Evolutionary conservation across 2,888 invertebrate species (phyloP), one percentile per base, ranked within the genome.

Genomic region (Leptura quadrifasciata): DNA sequence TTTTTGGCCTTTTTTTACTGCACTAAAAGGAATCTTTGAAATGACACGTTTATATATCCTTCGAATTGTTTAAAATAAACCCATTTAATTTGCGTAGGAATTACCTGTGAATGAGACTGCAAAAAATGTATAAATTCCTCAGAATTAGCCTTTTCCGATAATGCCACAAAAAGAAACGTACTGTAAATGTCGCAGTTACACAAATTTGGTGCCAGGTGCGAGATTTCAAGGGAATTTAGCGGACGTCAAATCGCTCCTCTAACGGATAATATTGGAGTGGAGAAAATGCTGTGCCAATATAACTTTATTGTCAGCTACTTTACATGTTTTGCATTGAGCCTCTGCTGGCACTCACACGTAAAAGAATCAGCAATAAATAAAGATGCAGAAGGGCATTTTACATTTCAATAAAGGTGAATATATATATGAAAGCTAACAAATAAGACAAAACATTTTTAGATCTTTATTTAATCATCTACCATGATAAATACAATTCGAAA

Each of bases 181-280:
- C n/a, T 47, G 47, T 47, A n/a, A 47, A 47, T 47, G 47, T 47
- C 15, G 47, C 47, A 47, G 47, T 47, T 47, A n/a, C 47, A 47
- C 47, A 47, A 47, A 47, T 47, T 47, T 47, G 47, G 47, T 47
- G n/a, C 47, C 47, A 47, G 47, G 47, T 47, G 47, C n/a, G 47
- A n/a, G 47, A 47, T 47, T 47, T 47, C 47, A n/a, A 15, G 47
- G n/a, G n/a, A 47, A n/a, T 47, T 47, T 47, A 47, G n/a, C 17
- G n/a, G 47, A 47, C 47, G 47, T 47, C n/a, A 47, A 47, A n/a
- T 47, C 47, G 5, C 47, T 47, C 4, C 47, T n/a, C 47, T 47
- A n/a, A 2, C 47, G 47, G 47, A 47, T 47, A 47, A 47, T 47
- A 47, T 47, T 47, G 47, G 47, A 15, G 47, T 47, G n/a, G 47